These are phyloP conservation scores for Girardinichthys multiradiatus DNA, from an alignment of 2,113 vertebrate genomes.

Conservation along the genomic window DNA sequence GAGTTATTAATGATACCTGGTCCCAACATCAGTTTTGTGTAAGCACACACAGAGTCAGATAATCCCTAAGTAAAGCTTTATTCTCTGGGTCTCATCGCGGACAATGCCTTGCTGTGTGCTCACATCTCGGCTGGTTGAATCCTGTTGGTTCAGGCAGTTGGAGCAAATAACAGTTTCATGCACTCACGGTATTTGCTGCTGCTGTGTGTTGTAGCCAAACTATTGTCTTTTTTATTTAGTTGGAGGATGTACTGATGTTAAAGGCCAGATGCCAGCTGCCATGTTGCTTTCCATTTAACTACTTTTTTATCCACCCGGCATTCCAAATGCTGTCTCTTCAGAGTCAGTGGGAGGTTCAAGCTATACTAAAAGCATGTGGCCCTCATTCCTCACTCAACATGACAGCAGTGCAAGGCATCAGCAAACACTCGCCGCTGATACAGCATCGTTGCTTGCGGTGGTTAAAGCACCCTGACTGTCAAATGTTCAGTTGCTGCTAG, in stretches of 20 bases:
- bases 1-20: too few species aligned
- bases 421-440: constrained; percentile 5
- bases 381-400: background rate
- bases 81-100: too few species aligned
- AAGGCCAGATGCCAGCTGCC: constrained; percentile 40
- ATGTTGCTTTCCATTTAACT: constrained; percentile 41
- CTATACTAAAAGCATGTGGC: background rate
- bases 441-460: background rate
- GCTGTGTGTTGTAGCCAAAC: constrained; percentile 46
- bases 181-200: constrained; percentile 11
- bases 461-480: constrained; percentile 18
- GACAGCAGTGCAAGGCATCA: constrained; percentile 10
- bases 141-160: constrained; percentile 74
- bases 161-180: constrained; percentile 62
- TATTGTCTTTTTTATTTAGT: constrained; percentile 57
- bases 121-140: constrained; percentile 70
- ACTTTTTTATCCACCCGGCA: constrained; percentile 21
- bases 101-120: constrained; percentile 49
- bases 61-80: constrained; percentile 7
- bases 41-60: background rate
- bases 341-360: constrained; percentile 21
- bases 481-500: constrained; percentile 13
- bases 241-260: constrained; percentile 43
- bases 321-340: background rate
- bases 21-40: too few species aligned